Conservation (phyloP, 2,888 invertebrate species). For the Ormyrus thymus region DNA sequence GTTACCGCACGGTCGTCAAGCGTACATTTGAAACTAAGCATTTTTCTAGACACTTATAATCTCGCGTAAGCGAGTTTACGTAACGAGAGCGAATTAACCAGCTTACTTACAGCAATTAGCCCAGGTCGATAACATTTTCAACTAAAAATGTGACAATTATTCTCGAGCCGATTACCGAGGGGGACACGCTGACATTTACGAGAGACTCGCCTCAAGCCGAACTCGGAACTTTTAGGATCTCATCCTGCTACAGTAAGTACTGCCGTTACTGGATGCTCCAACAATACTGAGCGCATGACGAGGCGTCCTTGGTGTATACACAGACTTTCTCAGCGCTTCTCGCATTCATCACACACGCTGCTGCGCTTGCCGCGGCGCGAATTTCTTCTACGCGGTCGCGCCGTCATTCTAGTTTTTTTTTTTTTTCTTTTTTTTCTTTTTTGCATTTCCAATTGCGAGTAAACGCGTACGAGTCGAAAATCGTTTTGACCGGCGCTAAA, state of each 20-base stretch:
- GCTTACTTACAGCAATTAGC: conserved; percentile 49
- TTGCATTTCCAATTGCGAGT: conserved; percentile 3
- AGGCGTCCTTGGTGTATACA: conserved; percentile 41
- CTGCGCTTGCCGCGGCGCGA: conserved; percentile 29
- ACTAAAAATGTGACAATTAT: conserved; percentile 15
- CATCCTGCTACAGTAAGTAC: conserved; percentile 30
- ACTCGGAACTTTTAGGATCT: conserved; percentile 12
- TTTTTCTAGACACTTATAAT: no score
- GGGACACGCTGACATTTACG: no score
- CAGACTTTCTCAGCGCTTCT: conserved; percentile 48
- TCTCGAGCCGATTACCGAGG: no score
- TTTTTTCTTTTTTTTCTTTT: no score
- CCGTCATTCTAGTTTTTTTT: conserved; percentile 16
- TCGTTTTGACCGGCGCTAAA: neutral
- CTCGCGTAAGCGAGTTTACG: no score
- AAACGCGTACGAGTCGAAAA: conserved; percentile 16
- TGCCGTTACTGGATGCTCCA: conserved; percentile 49
- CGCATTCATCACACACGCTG: conserved; percentile 4
- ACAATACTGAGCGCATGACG: conserved; percentile 50
- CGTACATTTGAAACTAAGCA: no score
- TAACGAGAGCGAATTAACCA: neutral
- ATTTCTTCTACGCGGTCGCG: neutral
- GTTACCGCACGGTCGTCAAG: no score
- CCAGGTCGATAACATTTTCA: conserved; percentile 49
- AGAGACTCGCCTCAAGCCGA: no score